phyloP scores from a whole-genome alignment of 2,113 vertebrate species.

The Solea senegalensis region DNA sequence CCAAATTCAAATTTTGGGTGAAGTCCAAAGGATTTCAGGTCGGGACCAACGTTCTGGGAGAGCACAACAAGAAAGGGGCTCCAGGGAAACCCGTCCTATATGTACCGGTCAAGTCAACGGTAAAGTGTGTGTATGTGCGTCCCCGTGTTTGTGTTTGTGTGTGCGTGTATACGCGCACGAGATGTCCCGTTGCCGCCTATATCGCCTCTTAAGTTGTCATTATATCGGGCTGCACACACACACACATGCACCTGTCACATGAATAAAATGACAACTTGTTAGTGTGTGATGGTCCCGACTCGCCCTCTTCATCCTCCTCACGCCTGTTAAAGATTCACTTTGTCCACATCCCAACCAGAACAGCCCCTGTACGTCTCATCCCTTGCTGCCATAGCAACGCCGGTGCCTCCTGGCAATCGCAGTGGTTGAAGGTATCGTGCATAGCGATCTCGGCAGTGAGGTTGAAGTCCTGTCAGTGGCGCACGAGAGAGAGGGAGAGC shows the following conservation, averaged over 20 bases:
- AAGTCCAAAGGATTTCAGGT: conserved; percentile 92
- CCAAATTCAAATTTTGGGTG: conserved; percentile 99
- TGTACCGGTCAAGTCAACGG: conserved; percentile 96
- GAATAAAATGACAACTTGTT: conserved; percentile 62
- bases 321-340: conserved; percentile 63
- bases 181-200: conserved; percentile 63
- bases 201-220: conserved; percentile 51
- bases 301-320: conserved; percentile 37
- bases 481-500: conserved; percentile 20
- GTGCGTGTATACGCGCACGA: conserved; percentile 45
- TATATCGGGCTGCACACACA: conserved; percentile 31
- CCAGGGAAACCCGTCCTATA: conserved; percentile 89
- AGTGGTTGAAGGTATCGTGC: conserved; percentile 68
- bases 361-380: conserved; percentile 76
- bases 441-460: conserved; percentile 48
- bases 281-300: conserved; percentile 55
- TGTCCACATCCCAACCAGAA: conserved; percentile 76
- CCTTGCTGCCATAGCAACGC: conserved; percentile 86
- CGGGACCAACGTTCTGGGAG: conserved; percentile 82
- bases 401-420: conserved; percentile 77
- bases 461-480: conserved; percentile 69
- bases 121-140: conserved; percentile 74
- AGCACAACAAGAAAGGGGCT: conserved; percentile 88
- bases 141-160: conserved; percentile 21
- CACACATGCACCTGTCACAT: conserved; percentile 38